Conservation (phyloP, 2,797 vertebrate species). For the Sphaeramia orbicularis region DNA sequence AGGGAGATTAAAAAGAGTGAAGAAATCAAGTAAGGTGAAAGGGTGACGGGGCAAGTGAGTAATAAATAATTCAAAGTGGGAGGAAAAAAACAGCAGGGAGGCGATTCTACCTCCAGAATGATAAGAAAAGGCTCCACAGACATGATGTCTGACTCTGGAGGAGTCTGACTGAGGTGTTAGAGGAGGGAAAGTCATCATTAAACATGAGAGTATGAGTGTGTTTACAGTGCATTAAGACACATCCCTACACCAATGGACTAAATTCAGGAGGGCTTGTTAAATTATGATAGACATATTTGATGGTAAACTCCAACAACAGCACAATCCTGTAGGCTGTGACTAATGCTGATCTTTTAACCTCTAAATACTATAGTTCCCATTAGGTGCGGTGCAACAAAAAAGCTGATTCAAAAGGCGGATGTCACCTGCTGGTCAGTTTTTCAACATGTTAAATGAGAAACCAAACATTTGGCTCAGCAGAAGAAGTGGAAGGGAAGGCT, state of each 20-base stretch:
- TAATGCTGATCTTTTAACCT: not conserved
- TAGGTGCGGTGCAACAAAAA: not conserved
- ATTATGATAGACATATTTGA: not conserved
- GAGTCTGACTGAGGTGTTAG: conserved; percentile 32
- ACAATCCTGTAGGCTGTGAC: conserved; percentile 4
- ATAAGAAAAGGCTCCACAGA: conserved; percentile 34
- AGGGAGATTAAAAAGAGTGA: conserved; percentile 9
- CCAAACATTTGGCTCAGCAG: not conserved
- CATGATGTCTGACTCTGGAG: conserved; percentile 31
- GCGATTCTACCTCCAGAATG: conserved; percentile 4
- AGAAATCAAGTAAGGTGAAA: conserved; percentile 14
- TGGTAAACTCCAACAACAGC: not conserved
- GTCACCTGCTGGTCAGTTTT: not conserved
- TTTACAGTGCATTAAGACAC: conserved; percentile 9
- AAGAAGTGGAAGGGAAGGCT: not conserved
- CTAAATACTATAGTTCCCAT: not conserved
- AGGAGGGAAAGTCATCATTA: conserved; percentile 30
- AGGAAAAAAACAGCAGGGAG: conserved; percentile 28
- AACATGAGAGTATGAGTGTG: conserved; percentile 4
- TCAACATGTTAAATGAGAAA: not conserved
- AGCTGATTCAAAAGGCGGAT: not conserved
- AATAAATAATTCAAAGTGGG: conserved; percentile 46
- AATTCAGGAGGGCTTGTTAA: not conserved
- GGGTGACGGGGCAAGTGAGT: conserved; percentile 36
- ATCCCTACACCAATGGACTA: not conserved